These are phyloP conservation scores for Caloenas nicobarica DNA, from an alignment of 2,113 vertebrate species.

Conservation along the genomic window DNA sequence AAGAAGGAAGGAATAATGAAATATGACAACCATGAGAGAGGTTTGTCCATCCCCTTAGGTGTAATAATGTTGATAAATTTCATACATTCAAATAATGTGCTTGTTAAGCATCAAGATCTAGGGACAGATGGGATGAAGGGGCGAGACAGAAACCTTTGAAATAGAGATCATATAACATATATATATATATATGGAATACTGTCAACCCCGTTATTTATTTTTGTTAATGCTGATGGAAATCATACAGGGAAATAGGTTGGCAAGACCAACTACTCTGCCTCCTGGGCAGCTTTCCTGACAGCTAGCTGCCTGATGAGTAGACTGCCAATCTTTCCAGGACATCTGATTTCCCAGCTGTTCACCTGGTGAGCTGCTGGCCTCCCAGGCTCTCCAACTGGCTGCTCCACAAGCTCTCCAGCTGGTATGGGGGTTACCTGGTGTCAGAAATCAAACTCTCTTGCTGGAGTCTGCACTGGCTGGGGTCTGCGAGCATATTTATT, in stretches of 20 bases:
- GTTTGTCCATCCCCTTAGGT: neutral
- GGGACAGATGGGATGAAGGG: neutral
- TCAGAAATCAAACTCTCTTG: neutral
- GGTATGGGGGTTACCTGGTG: neutral
- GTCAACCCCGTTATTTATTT: neutral
- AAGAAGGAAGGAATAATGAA: neutral
- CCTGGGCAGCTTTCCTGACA: slow-evolving; percentile 7
- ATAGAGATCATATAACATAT: neutral
- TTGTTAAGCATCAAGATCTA: neutral
- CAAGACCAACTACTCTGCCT: neutral
- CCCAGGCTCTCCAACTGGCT: neutral
- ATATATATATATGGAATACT: neutral
- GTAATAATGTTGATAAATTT: neutral
- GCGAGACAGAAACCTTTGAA: neutral
- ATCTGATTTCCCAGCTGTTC: slow-evolving; percentile 54
- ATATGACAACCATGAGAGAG: neutral
- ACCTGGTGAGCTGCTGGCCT: slow-evolving; percentile 34
- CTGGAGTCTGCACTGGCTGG: neutral
- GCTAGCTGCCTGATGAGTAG: neutral
- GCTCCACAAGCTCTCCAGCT: neutral
- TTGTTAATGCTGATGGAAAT: neutral
- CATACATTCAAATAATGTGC: neutral
- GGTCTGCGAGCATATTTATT: neutral
- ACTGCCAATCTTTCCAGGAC: slow-evolving; percentile 1
- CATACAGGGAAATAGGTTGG: neutral